These are phyloP conservation scores for Phaedon cochleariae DNA, from an alignment of 2,888 invertebrate genomes.

Conservation along the genomic window DNA sequence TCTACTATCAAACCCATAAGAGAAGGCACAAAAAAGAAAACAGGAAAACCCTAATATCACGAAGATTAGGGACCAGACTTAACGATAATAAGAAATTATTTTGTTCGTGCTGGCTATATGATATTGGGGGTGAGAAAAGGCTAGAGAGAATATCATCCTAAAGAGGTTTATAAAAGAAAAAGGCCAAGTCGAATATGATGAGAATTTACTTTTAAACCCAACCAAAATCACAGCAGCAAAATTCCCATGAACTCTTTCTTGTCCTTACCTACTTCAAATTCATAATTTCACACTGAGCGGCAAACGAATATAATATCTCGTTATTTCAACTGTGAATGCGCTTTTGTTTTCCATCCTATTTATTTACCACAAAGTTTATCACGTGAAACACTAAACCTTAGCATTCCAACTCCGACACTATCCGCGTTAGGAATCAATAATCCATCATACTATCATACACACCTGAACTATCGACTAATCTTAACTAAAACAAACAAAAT, in stretches of 20 bases:
- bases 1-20: neutral
- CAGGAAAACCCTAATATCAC: constrained; percentile 22
- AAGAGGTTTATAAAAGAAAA: constrained; percentile 32
- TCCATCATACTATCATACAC: too few relatives aligned
- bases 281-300: neutral
- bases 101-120: constrained; percentile 28
- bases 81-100: constrained; percentile 38
- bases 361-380: neutral
- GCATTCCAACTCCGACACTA: neutral
- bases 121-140: constrained; percentile 20
- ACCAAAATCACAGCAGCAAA: constrained; percentile 25
- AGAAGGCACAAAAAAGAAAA: constrained; percentile 7
- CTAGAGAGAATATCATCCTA: constrained; percentile 27
- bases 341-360: too few relatives aligned
- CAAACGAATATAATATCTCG: too few relatives aligned
- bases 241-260: neutral
- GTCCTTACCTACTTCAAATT: neutral
- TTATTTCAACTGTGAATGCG: too few relatives aligned
- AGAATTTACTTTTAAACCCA: constrained; percentile 30
- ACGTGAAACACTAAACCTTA: neutral
- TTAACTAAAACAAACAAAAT: neutral
- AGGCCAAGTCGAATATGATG: constrained; percentile 22
- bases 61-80: constrained; percentile 26
- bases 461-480: neutral
- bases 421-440: neutral